Base-by-base conservation (phyloP, 1,140 invertebrate genomes). In the Apis laboriosa region DNA sequence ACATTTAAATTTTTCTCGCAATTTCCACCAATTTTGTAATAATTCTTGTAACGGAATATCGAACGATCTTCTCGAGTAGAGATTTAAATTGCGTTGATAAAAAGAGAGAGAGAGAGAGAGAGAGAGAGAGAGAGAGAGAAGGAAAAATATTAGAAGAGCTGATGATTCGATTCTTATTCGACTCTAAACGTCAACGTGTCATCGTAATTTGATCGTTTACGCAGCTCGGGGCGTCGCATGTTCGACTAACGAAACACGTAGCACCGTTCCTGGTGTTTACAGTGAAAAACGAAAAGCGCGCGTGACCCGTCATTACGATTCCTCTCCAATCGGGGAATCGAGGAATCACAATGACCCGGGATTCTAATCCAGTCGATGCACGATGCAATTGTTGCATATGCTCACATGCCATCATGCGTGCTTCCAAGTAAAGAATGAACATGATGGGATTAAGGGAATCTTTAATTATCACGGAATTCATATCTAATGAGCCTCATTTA, bases 311-410 rank as follows among this genome's bases (percentile, higher is more conserved):
- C 86, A 87, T 87, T 87, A 84, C 86, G 64, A 88, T 88, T 88
- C 86, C 66, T 87, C 85, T 60, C 86, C 77, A 24, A 88, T 87
- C 83, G 85, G 43, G 56, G 82, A 88, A 88, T 84, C 86, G 74
- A 87, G 83, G 86, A 88, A 88, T 87, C 84, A 87, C 86, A 84
- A 77, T 86, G 86, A 88, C 79, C 87, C 84, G 66, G 83, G 84
- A 87, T 84, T 87, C 86, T 87, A 87, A 88, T 88, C 78, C 78
- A 88, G 83, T 88, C 86, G 77, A 71, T 76, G 86, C 86, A 81
- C 85, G 86, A 81, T 63, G 86, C 86, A 87, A 87, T 87, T 88
- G 86, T 88, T 88, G 83, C 86, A 88, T 87, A 87, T 88, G 86
- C 82, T 81, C 86, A 71, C 86, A 88, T 88, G 86, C 86, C 86